phyloP scores from a whole-genome alignment of 2,888 invertebrate species.

The Herminia tarsipennalis region DNA sequence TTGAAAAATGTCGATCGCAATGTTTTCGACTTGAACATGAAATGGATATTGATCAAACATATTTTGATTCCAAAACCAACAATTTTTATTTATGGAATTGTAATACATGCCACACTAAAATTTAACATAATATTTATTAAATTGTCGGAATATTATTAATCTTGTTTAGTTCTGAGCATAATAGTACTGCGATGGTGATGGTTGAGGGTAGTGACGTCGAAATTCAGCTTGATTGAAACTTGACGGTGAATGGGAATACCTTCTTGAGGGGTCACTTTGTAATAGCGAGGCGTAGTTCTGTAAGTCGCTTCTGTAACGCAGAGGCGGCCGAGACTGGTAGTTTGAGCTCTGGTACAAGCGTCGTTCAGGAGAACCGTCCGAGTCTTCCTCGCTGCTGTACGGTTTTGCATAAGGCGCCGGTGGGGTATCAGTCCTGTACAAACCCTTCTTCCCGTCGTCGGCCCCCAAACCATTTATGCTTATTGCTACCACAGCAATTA shows the following conservation, averaged over 20 bases:
- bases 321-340: background rate
- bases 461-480: background rate
- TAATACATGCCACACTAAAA: background rate
- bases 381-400: background rate
- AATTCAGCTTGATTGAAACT: background rate
- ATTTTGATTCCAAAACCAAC: too few species aligned
- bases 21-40: too few species aligned
- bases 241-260: too few species aligned
- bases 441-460: background rate
- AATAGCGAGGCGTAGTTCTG: background rate
- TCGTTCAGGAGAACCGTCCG: background rate
- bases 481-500: conserved; percentile 10
- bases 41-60: too few species aligned
- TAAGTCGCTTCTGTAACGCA: background rate
- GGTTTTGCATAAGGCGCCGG: background rate
- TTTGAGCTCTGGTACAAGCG: background rate
- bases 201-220: background rate
- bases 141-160: background rate
- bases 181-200: background rate
- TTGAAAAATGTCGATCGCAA: too few species aligned
- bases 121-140: background rate
- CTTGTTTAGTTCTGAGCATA: background rate
- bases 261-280: too few species aligned
- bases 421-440: background rate
- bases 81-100: background rate